Base-by-base conservation (phyloP, 2,113 vertebrate genomes). In the Otolemur garnettii region DNA sequence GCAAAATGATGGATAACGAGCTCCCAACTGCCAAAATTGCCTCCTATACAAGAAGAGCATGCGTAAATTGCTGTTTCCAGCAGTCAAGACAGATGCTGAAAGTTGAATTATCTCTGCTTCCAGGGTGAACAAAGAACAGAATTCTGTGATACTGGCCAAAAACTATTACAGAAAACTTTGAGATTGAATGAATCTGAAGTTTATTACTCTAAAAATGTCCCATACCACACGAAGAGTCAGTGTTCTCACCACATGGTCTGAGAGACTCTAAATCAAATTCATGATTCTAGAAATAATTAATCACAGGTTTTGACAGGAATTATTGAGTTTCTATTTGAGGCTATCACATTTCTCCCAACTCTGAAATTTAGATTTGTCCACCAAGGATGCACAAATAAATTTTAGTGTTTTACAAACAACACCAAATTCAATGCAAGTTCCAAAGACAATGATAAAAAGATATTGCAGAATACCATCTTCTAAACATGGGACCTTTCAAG, bases 401-500 rank as follows among this genome's bases (percentile, higher is more conserved):
- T 99, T 50, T 98, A 99, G 33, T 98, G 98, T 97, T 99, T 99
- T 15, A 22, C 75, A 8, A 95, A 74, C 88, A 99, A 99, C 88
- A 90, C 95, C 0, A 98, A 98, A 3, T 98, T 99, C 3, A 99
- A 98, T 38, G 97, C 96, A 10, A 95, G 91, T 82, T 93, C 96
- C 72, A 99, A 98, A 96, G 99, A 99, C 90, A 99, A 97, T 2
- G 99, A 99, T 50, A 99, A 99, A 97, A 98, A 98, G 21, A 99
- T 99, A 84, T 99, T 99, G 66, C 99, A 99, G 98, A 99, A 99
- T 42, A 99, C 99, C 82, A 99, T 99, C 97, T 99, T 99, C 97
- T 99, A 99, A 98, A 99, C 99, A 99, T 99, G 60, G 99, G 99
- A 99, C 4, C 99, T 99, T 99, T 98, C 99, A 99, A 79, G 99